Percentiles rank a stretch among this genome's conserved stretches.
phyloP scores from a whole-genome alignment of 2,888 invertebrate genomes.

The Dynastes tityus region DNA sequence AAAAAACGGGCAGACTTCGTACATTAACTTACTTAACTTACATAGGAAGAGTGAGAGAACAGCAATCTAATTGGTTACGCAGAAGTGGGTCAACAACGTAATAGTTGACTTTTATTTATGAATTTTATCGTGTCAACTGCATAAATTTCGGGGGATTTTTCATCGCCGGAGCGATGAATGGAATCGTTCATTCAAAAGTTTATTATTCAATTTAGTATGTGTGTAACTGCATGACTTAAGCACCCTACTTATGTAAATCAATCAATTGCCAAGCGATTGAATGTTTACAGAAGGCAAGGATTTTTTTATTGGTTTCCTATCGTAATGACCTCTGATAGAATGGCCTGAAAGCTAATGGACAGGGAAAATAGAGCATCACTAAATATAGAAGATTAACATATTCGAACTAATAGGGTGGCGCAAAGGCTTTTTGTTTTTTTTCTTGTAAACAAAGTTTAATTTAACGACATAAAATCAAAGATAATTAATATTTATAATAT shows the following conservation, averaged over 20 bases:
- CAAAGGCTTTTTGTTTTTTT: too few relatives aligned
- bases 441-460: too few relatives aligned
- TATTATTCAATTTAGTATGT: slow-evolving; percentile 31
- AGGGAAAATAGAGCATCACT: too few relatives aligned
- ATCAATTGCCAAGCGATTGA: slow-evolving; percentile 1
- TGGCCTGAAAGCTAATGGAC: neutral
- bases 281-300: neutral
- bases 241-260: slow-evolving; percentile 5
- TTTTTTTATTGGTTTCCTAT: neutral
- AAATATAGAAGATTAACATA: too few relatives aligned
- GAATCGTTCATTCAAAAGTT: slow-evolving; percentile 26
- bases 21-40: too few relatives aligned
- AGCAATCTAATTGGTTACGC: slow-evolving; percentile 31
- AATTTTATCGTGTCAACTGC: slow-evolving; percentile 25
- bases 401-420: too few relatives aligned
- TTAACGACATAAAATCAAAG: too few relatives aligned
- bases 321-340: neutral
- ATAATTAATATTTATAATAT: too few relatives aligned
- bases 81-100: slow-evolving; percentile 45
- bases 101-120: slow-evolving; percentile 37
- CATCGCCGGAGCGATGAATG: slow-evolving; percentile 21
- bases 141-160: slow-evolving; percentile 26
- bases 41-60: slow-evolving; percentile 2
- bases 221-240: neutral
- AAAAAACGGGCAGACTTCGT: neutral